These are phyloP conservation scores for Gisinianus flammeolus DNA, from an alignment of 2,888 invertebrate species.

Conservation along the genomic window DNA sequence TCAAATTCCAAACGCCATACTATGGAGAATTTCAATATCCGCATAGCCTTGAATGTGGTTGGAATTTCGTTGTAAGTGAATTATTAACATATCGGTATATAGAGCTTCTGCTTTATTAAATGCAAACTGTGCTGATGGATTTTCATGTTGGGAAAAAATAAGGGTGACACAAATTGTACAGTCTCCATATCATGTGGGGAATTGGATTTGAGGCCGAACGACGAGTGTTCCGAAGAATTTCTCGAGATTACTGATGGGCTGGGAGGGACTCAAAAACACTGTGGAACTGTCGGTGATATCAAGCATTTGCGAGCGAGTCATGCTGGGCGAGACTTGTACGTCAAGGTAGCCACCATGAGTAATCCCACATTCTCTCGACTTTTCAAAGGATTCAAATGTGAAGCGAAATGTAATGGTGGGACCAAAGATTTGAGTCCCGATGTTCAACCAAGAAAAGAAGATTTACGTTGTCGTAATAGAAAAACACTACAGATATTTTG, in stretches of 20 bases:
- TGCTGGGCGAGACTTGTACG: constrained; percentile 29
- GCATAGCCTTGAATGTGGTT: neutral
- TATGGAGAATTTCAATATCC: constrained; percentile 18
- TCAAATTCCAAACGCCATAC: constrained; percentile 11
- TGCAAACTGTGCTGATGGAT: neutral
- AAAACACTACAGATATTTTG: too few relatives aligned
- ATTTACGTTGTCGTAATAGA: constrained; percentile 27
- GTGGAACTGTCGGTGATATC: constrained; percentile 14
- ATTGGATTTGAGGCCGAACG: constrained; percentile 9
- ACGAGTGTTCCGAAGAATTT: constrained; percentile 24
- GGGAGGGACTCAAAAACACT: constrained; percentile 24
- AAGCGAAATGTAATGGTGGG: constrained; percentile 19
- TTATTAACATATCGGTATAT: neutral
- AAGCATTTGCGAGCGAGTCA: neutral
- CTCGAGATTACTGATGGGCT: constrained; percentile 35
- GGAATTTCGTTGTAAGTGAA: constrained; percentile 18
- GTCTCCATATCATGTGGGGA: neutral
- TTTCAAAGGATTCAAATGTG: constrained; percentile 28
- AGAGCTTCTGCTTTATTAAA: neutral
- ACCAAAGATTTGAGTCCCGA: neutral
- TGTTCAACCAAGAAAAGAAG: neutral
- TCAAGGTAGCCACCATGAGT: constrained; percentile 6
- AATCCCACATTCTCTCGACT: neutral
- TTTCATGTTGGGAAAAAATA: too few relatives aligned
- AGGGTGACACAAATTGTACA: neutral